Evolutionary conservation across 2,113 vertebrate species (phyloP).

Genomic region (Pangasianodon hypophthalmus): DNA sequence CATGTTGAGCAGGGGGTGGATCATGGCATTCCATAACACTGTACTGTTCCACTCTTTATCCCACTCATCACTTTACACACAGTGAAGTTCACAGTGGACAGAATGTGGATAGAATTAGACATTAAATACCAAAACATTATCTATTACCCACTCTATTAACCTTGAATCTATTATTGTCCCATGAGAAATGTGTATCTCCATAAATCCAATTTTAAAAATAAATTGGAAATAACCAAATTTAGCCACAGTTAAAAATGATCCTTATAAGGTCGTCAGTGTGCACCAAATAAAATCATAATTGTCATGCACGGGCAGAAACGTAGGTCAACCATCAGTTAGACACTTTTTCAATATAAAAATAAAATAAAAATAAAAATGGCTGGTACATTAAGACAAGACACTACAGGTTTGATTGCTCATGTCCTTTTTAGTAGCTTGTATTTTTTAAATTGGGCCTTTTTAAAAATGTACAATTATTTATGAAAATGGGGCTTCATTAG

Average conservation of each 20-base stretch:
- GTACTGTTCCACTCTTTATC: conserved; percentile 56
- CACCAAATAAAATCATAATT: neutral
- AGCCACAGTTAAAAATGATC: neutral
- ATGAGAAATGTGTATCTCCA: neutral
- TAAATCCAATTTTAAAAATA: neutral
- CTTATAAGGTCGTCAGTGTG: neutral
- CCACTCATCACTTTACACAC: neutral
- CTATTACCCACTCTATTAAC: neutral
- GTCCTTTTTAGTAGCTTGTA: neutral
- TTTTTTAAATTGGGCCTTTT: neutral
- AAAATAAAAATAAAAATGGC: neutral
- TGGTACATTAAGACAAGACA: neutral
- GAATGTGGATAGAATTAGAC: neutral
- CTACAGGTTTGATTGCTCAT: neutral
- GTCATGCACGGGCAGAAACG: neutral
- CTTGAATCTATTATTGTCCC: neutral
- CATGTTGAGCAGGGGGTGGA: conserved; percentile 86
- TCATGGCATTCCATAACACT: conserved; percentile 92
- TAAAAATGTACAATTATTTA: neutral
- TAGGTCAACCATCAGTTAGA: neutral
- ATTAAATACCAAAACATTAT: neutral
- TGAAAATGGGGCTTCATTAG: neutral
- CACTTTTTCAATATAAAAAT: neutral
- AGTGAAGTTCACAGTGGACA: neutral
- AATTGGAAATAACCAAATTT: neutral